phyloP scores from a whole-genome alignment of 2,113 vertebrate genomes.

The Merops nubicus region DNA sequence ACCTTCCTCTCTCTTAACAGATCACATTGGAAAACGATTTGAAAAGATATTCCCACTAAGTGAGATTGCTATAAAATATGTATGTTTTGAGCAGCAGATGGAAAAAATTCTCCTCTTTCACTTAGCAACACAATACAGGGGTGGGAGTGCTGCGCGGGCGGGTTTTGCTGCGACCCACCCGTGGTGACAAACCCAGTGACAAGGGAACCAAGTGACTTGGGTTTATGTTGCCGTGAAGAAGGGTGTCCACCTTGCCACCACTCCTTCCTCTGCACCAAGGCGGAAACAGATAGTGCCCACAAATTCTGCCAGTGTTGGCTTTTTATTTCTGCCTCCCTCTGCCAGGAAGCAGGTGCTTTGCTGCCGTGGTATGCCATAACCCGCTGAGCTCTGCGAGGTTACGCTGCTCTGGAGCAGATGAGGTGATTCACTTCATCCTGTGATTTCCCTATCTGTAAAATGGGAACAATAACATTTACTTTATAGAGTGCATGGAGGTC shows the following conservation, averaged over 20 bases:
- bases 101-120: background rate
- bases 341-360: background rate
- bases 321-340: background rate
- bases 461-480: background rate
- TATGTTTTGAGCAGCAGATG: background rate
- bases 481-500: background rate
- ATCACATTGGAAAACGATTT: conserved; percentile 34
- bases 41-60: conserved; percentile 8
- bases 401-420: background rate
- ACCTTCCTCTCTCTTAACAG: conserved; percentile 28
- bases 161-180: background rate
- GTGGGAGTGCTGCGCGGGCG: background rate
- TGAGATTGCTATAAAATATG: conserved; percentile 48
- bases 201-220: background rate
- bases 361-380: accelerated
- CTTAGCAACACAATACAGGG: background rate
- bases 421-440: background rate
- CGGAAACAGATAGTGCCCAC: background rate
- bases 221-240: background rate
- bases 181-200: background rate
- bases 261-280: background rate
- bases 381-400: no score
- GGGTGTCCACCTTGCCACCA: background rate
- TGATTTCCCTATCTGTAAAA: background rate
- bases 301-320: background rate